Evolutionary conservation across 2,888 invertebrate genomes (phyloP).

Genomic region (Anoplius nigerrimus): DNA sequence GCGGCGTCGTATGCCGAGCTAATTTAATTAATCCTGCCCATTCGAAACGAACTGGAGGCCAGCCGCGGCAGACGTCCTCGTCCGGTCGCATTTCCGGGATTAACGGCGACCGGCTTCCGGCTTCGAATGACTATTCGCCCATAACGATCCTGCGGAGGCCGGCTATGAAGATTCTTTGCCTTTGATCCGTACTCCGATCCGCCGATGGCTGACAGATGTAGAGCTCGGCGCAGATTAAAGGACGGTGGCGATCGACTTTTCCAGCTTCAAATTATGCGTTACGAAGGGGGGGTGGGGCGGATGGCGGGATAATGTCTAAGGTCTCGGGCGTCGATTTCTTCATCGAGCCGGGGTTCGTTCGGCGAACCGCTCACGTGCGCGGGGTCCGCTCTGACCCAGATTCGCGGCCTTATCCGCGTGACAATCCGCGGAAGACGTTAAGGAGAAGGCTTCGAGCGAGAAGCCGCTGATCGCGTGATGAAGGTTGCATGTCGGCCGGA

Average conservation of each 20-base stretch:
- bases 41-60: constrained; percentile 15
- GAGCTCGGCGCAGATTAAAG: too few species aligned
- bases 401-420: constrained; percentile 30
- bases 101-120: neutral
- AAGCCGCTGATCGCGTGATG: constrained; percentile 33
- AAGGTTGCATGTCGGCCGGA: constrained; percentile 25
- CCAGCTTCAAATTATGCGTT: too few species aligned
- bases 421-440: constrained; percentile 23
- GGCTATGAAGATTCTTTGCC: too few species aligned
- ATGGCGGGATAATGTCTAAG: neutral
- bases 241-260: too few species aligned
- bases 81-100: constrained; percentile 28
- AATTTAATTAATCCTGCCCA: constrained; percentile 49
- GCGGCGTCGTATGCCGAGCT: constrained; percentile 29
- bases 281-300: neutral
- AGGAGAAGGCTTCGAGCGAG: neutral
- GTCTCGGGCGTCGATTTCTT: constrained; percentile 22
- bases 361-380: constrained; percentile 8
- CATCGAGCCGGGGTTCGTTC: constrained; percentile 11
- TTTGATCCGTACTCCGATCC: too few species aligned
- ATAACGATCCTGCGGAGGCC: too few species aligned
- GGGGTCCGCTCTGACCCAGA: constrained; percentile 9
- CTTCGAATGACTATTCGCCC: too few species aligned
- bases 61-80: neutral
- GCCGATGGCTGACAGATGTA: too few species aligned